These are phyloP conservation scores for Galeopterus variegatus DNA, from an alignment of 2,113 vertebrate species.

Conservation along the genomic window DNA sequence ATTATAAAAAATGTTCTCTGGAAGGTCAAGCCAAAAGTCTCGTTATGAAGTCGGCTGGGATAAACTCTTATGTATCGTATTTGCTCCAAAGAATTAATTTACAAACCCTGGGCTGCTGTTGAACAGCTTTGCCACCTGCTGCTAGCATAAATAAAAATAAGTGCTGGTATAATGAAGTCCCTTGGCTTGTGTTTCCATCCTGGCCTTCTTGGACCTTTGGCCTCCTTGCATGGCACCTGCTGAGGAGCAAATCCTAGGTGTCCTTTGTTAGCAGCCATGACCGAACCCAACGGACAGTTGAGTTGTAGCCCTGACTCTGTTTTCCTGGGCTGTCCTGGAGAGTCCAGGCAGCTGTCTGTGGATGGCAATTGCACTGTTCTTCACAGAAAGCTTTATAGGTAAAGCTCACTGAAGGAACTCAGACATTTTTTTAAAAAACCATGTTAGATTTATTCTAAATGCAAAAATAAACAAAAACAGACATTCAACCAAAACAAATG, in stretches of 20 bases:
- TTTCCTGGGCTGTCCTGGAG: not conserved
- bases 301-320: not conserved
- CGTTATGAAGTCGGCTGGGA: not conserved
- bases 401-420: not conserved
- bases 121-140: not conserved
- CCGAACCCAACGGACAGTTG: not conserved
- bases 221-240: not conserved
- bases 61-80: not conserved
- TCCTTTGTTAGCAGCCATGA: not conserved
- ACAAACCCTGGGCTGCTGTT: not conserved
- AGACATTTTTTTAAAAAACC: not conserved
- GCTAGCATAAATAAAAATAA: conserved; percentile 42
- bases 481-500: not conserved
- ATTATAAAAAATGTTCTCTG: not conserved
- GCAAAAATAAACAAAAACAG: not conserved
- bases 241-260: not conserved
- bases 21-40: conserved; percentile 32
- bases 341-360: not conserved
- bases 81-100: conserved; percentile 53
- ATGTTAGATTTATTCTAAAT: not conserved
- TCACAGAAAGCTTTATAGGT: not conserved
- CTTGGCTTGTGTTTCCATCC: not conserved
- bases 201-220: not conserved
- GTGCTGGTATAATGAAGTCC: not conserved
- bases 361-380: not conserved